Evolutionary conservation across 2,888 invertebrate species (phyloP).

Genomic region (Alentia gelatinosa): DNA sequence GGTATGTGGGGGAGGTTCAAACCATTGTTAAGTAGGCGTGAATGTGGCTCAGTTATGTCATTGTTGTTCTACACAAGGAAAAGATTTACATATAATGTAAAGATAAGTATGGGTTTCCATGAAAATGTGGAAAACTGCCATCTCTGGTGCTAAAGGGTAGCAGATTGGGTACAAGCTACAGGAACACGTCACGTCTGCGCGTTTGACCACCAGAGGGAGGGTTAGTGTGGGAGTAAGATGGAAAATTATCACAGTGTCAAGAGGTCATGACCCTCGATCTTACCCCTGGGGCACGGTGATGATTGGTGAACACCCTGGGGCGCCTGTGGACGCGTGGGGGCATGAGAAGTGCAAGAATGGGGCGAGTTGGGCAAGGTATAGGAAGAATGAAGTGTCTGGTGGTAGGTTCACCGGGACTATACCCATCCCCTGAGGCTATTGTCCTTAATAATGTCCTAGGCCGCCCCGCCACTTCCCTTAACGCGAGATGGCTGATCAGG

Average conservation of each 20-base stretch:
- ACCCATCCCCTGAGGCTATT: neutral
- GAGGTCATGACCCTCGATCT: neutral
- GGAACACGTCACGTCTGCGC: neutral
- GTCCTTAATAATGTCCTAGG: slow-evolving; percentile 6
- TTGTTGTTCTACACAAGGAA: too few relatives aligned
- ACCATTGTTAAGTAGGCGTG: too few relatives aligned
- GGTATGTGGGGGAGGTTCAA: too few relatives aligned
- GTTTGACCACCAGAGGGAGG: neutral
- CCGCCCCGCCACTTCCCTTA: neutral
- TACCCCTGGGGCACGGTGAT: neutral
- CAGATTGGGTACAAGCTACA: neutral
- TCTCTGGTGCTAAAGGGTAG: too few relatives aligned
- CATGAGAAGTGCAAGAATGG: neutral
- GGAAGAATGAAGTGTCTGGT: too few relatives aligned
- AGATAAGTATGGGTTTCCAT: neutral
- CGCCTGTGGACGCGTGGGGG: neutral
- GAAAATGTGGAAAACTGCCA: too few relatives aligned
- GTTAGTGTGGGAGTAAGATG: too few relatives aligned
- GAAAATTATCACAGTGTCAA: neutral
- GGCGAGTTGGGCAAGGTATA: too few relatives aligned
- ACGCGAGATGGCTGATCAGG: neutral
- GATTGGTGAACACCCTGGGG: neutral
- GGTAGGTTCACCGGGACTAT: too few relatives aligned
- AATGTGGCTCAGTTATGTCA: too few relatives aligned
- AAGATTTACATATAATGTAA: too few relatives aligned